Evolutionary conservation across 2,113 vertebrate genomes (phyloP).

Genomic region (Columba janthina): DNA sequence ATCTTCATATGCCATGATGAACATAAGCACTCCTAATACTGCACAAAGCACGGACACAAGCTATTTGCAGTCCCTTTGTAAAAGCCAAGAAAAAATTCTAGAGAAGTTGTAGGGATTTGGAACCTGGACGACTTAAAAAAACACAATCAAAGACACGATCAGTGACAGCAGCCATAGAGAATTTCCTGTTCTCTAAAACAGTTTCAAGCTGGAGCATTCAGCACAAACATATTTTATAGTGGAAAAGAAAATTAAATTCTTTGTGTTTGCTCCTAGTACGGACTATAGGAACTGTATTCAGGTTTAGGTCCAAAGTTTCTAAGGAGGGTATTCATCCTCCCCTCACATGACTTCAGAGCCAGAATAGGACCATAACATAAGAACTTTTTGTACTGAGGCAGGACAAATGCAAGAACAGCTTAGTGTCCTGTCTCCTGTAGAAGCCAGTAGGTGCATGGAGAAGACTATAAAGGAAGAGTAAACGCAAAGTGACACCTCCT

Average conservation of each 20-base stretch:
- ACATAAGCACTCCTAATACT: neutral
- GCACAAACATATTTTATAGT: neutral
- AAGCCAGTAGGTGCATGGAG: neutral
- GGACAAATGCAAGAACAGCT: neutral
- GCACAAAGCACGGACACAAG: neutral
- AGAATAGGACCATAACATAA: neutral
- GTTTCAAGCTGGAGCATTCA: neutral
- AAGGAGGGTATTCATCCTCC: neutral
- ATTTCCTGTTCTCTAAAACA: neutral
- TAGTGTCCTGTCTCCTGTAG: neutral
- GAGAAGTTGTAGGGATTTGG: neutral
- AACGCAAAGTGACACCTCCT: neutral
- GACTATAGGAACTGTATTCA: neutral
- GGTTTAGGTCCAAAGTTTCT: neutral
- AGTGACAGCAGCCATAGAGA: neutral
- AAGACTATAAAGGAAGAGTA: neutral
- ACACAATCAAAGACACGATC: accelerated
- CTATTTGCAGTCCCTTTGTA: neutral
- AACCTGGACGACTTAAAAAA: neutral
- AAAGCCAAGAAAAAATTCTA: neutral
- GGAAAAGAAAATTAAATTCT: neutral
- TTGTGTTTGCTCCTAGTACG: neutral
- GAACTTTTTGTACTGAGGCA: neutral
- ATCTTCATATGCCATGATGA: neutral
- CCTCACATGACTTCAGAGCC: neutral